Conservation (phyloP, 2,797 vertebrate species). For the Euphonia xanthogaster region DNA sequence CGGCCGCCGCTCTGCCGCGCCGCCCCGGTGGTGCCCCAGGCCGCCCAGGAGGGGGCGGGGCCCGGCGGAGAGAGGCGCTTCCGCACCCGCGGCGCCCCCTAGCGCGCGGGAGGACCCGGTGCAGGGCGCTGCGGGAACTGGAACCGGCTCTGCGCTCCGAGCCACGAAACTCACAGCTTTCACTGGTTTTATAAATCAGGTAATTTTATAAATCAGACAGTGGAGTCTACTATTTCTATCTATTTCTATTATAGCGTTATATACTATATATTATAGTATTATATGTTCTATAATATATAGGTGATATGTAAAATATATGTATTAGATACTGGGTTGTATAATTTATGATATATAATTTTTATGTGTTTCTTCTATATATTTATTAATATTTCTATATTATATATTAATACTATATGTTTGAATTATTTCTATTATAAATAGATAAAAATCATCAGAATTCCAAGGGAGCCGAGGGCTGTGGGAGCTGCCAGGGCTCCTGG, state of each 20-base stretch:
- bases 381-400: neutral
- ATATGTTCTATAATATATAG: neutral
- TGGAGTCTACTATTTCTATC: too few relatives aligned
- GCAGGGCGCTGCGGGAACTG: neutral
- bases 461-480: fast-evolving
- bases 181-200: too few relatives aligned
- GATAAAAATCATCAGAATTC: neutral
- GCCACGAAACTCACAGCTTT: fast-evolving
- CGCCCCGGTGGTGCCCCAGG: neutral
- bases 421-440: neutral
- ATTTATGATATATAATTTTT: neutral
- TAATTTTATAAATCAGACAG: neutral
- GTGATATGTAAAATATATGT: neutral
- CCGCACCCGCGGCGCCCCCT: neutral
- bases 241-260: neutral
- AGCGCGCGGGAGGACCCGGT: neutral
- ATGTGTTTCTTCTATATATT: neutral
- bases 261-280: too few relatives aligned
- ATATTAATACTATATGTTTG: neutral
- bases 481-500: fast-evolving
- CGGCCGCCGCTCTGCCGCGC: neutral
- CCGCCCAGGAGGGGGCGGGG: neutral
- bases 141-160: neutral
- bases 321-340: neutral
- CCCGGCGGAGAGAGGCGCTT: fast-evolving